Conservation (phyloP, 35 echinoderm and acorn worm species). For the Amphiura filiformis region DNA sequence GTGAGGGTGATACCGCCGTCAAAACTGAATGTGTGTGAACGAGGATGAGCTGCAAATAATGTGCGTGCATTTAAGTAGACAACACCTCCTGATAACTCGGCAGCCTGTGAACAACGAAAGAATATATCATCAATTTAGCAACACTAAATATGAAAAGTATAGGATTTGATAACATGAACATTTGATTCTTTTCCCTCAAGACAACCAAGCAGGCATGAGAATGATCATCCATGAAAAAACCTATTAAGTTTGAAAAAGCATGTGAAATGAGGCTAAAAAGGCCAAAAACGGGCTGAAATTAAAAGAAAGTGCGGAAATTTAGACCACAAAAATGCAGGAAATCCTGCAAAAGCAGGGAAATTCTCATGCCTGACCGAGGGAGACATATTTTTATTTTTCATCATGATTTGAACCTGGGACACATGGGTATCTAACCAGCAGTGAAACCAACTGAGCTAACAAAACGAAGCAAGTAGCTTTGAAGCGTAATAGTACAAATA, state of each 20-base stretch:
- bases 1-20: slow-evolving; percentile 62
- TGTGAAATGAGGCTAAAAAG: too few relatives aligned
- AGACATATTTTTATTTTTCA: too few relatives aligned
- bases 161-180: not conserved
- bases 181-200: not conserved
- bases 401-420: too few relatives aligned
- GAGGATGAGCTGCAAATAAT: slow-evolving; percentile 53
- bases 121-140: not conserved
- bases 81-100: slow-evolving; percentile 62
- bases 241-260: too few relatives aligned
- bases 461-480: too few relatives aligned
- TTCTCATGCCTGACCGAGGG: not conserved
- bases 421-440: too few relatives aligned
- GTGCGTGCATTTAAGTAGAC: slow-evolving; percentile 74
- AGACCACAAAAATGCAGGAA: too few relatives aligned
- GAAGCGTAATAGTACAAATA: too few relatives aligned
- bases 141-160: not conserved
- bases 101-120: slow-evolving; percentile 67
- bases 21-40: slow-evolving; percentile 56
- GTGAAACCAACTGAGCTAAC: too few relatives aligned
- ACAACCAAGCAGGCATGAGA: not conserved
- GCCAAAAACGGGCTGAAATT: too few relatives aligned
- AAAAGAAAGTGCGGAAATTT: too few relatives aligned
- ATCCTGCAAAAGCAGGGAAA: not conserved
- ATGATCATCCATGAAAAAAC: too few relatives aligned